Percentiles rank a stretch among this genome's conserved stretches.
Conservation (phyloP, 64 coral and sea anemone genomes). For the Stichodactyla helianthus region DNA sequence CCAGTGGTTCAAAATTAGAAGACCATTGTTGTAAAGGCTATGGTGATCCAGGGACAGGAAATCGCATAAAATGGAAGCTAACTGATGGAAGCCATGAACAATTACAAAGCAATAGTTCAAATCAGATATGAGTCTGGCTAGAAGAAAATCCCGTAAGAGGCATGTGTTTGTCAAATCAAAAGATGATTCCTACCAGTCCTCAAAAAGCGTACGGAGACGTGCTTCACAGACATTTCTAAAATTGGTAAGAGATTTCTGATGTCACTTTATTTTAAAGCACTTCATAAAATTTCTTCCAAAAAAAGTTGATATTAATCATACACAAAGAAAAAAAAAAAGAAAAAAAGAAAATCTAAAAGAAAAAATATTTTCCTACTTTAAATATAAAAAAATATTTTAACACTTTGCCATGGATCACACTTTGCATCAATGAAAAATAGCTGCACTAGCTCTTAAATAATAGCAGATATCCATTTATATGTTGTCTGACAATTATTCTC, state of each 20-base stretch:
- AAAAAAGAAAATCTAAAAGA: no score
- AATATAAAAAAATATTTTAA: no score
- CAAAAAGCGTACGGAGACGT: conserved; percentile 29
- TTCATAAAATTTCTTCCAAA: background rate
- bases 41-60: background rate
- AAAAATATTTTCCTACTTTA: no score
- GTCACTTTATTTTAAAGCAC: background rate
- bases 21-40: background rate
- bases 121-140: conserved; percentile 11
- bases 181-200: conserved; percentile 3
- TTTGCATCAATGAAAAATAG: no score
- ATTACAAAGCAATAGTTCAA: background rate
- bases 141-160: conserved; percentile 18
- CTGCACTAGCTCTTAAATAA: background rate
- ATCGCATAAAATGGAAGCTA: conserved; percentile 12
- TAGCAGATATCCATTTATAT: background rate
- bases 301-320: no score
- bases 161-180: conserved; percentile 18
- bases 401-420: no score
- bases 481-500: no score
- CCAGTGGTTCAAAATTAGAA: conserved; percentile 3
- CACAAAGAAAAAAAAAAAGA: no score
- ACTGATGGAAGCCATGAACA: background rate
- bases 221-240: conserved; percentile 15
- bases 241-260: conserved; percentile 19